phyloP scores from a whole-genome alignment of 2,888 invertebrate species.

The Andricus quercusramuli region DNA sequence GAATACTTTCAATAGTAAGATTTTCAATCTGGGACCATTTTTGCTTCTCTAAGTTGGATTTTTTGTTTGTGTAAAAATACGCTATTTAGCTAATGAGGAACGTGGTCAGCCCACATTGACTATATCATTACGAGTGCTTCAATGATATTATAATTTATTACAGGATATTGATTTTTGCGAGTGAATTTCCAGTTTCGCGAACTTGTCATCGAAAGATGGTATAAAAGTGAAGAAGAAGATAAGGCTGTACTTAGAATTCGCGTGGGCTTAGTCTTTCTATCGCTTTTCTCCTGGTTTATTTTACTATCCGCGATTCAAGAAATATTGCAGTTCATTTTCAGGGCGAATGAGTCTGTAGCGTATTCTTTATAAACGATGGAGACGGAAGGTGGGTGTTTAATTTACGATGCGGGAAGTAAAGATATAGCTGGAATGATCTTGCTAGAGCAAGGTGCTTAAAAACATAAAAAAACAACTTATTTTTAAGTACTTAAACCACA shows the following conservation, averaged over 20 bases:
- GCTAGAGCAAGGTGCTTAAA: slow-evolving; percentile 30
- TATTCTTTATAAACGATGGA: slow-evolving; percentile 10
- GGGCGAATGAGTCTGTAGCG: slow-evolving; percentile 12
- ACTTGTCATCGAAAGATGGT: slow-evolving; percentile 5
- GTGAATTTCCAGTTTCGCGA: slow-evolving; percentile 5
- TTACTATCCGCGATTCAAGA: slow-evolving; percentile 24
- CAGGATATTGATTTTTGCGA: slow-evolving; percentile 11
- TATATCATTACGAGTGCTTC: background rate
- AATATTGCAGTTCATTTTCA: slow-evolving; percentile 35
- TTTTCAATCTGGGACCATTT: too few species aligned
- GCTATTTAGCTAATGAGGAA: background rate
- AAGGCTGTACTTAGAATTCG: background rate
- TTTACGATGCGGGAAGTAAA: slow-evolving; percentile 34
- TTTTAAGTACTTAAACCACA: slow-evolving; percentile 24
- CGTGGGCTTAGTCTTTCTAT: slow-evolving; percentile 19
- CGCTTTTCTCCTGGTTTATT: slow-evolving; percentile 25
- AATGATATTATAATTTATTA: background rate
- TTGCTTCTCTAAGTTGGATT: too few species aligned
- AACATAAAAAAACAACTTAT: background rate
- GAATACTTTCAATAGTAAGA: too few species aligned
- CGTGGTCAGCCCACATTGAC: background rate
- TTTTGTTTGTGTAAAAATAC: too few species aligned
- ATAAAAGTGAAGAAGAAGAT: background rate
- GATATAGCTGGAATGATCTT: slow-evolving; percentile 32
- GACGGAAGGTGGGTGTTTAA: slow-evolving; percentile 24